Evolutionary conservation across 23 tunicate genomes (phyloP).

Genomic region (Corella eumyota): DNA sequence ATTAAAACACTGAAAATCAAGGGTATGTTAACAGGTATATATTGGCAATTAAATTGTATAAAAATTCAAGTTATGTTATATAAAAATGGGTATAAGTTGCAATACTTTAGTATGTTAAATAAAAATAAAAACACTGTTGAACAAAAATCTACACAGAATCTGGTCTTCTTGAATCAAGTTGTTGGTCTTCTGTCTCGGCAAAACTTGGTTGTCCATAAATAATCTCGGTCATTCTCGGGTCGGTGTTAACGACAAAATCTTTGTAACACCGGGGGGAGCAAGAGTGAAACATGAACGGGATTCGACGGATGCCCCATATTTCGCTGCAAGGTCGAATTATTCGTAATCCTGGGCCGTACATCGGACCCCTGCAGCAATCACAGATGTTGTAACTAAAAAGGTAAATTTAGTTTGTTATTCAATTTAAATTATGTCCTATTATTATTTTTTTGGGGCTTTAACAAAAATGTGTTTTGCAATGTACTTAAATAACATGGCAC

Average conservation of each 20-base stretch:
- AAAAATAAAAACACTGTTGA: neutral
- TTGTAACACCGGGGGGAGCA: constrained; percentile 66
- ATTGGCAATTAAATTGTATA: no score
- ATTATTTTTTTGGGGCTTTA: neutral
- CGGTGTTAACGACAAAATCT: constrained; percentile 39
- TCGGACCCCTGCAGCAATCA: constrained; percentile 64
- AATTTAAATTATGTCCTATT: neutral
- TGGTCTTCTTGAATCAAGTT: neutral
- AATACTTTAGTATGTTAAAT: neutral
- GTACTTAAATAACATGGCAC: no score
- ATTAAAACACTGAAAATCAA: no score
- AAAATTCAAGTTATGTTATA: no score
- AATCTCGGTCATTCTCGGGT: constrained; percentile 57
- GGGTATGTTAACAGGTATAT: no score
- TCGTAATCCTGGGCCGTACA: constrained; percentile 69
- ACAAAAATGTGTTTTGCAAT: no score
- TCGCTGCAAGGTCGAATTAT: constrained; percentile 68
- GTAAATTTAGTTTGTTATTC: neutral
- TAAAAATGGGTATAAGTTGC: no score
- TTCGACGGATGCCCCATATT: constrained; percentile 61
- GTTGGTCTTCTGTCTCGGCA: neutral
- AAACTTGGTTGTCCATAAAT: constrained; percentile 75
- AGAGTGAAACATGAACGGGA: constrained; percentile 68
- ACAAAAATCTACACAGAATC: neutral
- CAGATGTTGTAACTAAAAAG: constrained; percentile 40